Conservation (phyloP, 2,888 invertebrate genomes). For the Agrochola litura region DNA sequence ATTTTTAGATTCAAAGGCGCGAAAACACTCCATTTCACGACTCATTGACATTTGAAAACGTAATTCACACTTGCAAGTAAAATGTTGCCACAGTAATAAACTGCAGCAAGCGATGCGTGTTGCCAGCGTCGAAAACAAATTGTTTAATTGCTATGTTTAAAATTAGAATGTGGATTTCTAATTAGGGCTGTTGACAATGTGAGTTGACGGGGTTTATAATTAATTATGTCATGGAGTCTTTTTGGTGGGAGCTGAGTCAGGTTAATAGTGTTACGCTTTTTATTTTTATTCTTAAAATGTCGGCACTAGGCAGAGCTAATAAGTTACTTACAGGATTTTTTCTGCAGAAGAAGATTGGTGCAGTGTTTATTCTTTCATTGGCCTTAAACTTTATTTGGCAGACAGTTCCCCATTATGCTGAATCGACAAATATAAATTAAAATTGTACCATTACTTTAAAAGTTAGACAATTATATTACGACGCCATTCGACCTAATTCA, state of each 20-base stretch:
- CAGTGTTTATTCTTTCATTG: too few species aligned
- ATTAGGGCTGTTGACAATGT: conserved; percentile 61
- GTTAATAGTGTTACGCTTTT: not conserved
- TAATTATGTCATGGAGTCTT: conserved; percentile 31
- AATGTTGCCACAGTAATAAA: conserved; percentile 88
- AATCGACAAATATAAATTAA: too few species aligned
- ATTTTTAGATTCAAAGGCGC: conserved; percentile 84
- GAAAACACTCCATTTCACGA: conserved; percentile 80
- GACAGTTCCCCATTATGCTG: too few species aligned
- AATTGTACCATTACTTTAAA: too few species aligned
- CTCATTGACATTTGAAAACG: conserved; percentile 83
- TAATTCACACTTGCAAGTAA: conserved; percentile 87
- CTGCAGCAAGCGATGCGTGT: conserved; percentile 80
- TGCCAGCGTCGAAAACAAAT: conserved; percentile 85
- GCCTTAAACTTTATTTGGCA: too few species aligned
- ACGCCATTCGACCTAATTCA: too few species aligned
- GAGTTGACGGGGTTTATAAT: conserved; percentile 46
- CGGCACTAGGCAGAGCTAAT: too few species aligned
- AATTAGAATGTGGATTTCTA: conserved; percentile 58
- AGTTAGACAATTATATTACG: too few species aligned
- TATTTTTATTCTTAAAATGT: not conserved
- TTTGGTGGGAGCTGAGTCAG: not conserved
- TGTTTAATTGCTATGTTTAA: conserved; percentile 84
- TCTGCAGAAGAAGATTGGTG: too few species aligned
- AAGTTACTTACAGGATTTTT: too few species aligned